Evolutionary conservation across 64 coral and sea anemone genomes (phyloP).

Genomic region (Pocillopora verrucosa): DNA sequence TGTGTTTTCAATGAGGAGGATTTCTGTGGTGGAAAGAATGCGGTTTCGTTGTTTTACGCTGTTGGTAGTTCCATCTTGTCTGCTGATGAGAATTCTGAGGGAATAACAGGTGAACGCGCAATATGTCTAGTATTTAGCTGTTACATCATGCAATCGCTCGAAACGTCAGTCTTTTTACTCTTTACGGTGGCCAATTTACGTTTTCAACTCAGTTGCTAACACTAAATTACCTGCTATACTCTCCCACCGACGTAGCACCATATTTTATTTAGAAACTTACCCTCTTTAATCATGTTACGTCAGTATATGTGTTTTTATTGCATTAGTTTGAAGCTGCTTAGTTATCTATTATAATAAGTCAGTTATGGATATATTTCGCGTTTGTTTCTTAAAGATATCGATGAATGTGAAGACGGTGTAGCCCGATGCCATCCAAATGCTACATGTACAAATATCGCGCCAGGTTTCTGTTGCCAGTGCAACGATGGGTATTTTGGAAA

Average conservation of each 20-base stretch:
- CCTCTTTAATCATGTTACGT: too few relatives aligned
- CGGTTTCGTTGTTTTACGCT: slow-evolving; percentile 64
- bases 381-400: slow-evolving; percentile 41
- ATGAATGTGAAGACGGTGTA: slow-evolving; percentile 59
- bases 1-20: slow-evolving; percentile 47
- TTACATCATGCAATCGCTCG: too few relatives aligned
- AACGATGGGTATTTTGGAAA: slow-evolving; percentile 69
- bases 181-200: too few relatives aligned
- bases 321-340: too few relatives aligned
- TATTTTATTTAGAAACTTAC: too few relatives aligned
- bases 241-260: too few relatives aligned
- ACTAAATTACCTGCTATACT: too few relatives aligned
- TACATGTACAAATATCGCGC: slow-evolving; percentile 58
- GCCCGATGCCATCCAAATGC: slow-evolving; percentile 68
- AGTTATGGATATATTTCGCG: background rate
- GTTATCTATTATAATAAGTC: too few relatives aligned
- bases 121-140: too few relatives aligned
- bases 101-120: slow-evolving; percentile 35
- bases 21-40: slow-evolving; percentile 50
- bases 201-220: too few relatives aligned
- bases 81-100: slow-evolving; percentile 32
- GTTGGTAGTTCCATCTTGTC: slow-evolving; percentile 25
- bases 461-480: slow-evolving; percentile 84
- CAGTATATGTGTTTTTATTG: too few relatives aligned
- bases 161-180: too few relatives aligned